Base-by-base conservation (phyloP, 1,140 invertebrate genomes). In the Maniola jurtina region DNA sequence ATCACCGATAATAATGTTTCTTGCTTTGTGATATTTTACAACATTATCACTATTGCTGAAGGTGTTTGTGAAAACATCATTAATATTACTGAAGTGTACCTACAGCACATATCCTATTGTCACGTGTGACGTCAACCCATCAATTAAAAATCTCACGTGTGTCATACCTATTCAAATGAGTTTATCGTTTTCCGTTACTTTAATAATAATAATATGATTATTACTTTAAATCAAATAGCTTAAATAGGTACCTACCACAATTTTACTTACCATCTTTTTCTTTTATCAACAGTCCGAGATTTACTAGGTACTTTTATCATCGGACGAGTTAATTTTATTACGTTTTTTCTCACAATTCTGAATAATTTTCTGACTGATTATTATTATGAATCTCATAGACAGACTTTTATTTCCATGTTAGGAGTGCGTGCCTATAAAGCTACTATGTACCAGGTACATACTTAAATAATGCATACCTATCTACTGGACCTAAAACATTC, bases 81-180 rank as follows among this genome's bases (percentile, higher is more conserved):
- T 2, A 16, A 7, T 52, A 52, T 16, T 7, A 15, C 25, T 52
- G 13, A 52, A 25, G 4, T 54, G 14, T 54, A 40, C 47, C 54
- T 62, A 62, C 47, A n/a, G 45, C 14, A 11, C 10, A 48, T 36
- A 13, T 36, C 38, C 61, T 62, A 63, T 63, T 63, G 52, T 63
- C 25, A 55, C 15, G 61, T 34, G 35, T 63, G 61, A 63, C 52
- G 52, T 63, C 61, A 55, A 55, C 50, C 33, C 7, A 52, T 52
- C 48, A 52, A 25, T 52, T 52, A 16, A 52, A 52, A 16, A 10
- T 52, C 14, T 52, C 13, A 52, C 48, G 15, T 52, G 48, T 5
- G 15, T 52, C 48, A 52, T 13, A n/a, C n/a, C n/a, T n/a, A 52
- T 25, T 42, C 5, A 16, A 25, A 52, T 25, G 15, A 52, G 13